Percentiles rank a stretch among this genome's conserved stretches.
Evolutionary conservation across 2,797 vertebrate genomes (phyloP).

Genomic region (Arrhamphus sclerolepis): DNA sequence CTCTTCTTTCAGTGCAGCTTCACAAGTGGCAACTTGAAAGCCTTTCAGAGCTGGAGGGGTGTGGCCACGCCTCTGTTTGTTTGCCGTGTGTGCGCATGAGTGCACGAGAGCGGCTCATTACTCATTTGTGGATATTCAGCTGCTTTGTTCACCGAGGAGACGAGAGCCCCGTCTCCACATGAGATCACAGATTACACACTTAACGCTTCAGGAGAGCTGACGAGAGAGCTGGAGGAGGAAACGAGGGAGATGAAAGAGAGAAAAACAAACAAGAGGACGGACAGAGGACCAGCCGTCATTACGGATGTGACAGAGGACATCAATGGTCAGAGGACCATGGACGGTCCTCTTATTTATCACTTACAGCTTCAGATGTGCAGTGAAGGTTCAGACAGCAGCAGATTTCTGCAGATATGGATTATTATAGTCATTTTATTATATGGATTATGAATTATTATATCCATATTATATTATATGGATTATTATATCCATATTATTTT

Average conservation of each 20-base stretch:
- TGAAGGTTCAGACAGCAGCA: no score
- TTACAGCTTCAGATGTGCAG: no score
- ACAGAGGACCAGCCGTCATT: no score
- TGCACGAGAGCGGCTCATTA: constrained; percentile 67
- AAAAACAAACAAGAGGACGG: constrained; percentile 57
- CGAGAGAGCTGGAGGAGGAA: constrained; percentile 38
- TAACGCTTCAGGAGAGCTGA: constrained; percentile 67
- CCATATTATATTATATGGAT: no score
- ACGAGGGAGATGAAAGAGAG: constrained; percentile 28
- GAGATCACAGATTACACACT: constrained; percentile 85
- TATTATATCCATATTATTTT: no score
- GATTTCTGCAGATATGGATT: no score
- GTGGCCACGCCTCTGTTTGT: constrained; percentile 37
- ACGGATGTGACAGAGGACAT: no score
- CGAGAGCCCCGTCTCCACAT: constrained; percentile 78
- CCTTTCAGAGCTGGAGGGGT: constrained; percentile 54
- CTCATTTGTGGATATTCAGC: constrained; percentile 78
- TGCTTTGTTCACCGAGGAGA: constrained; percentile 77
- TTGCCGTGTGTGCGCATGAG: constrained; percentile 34
- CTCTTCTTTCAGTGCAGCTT: constrained; percentile 44
- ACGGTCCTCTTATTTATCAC: no score
- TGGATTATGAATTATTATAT: no score
- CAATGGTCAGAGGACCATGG: no score
- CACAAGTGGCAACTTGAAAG: constrained; percentile 77
- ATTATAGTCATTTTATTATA: no score